Evolutionary conservation across 2,888 invertebrate genomes (phyloP), one percentile per base, ranked within the genome.

Genomic region (Drosophila trichaetosa): DNA sequence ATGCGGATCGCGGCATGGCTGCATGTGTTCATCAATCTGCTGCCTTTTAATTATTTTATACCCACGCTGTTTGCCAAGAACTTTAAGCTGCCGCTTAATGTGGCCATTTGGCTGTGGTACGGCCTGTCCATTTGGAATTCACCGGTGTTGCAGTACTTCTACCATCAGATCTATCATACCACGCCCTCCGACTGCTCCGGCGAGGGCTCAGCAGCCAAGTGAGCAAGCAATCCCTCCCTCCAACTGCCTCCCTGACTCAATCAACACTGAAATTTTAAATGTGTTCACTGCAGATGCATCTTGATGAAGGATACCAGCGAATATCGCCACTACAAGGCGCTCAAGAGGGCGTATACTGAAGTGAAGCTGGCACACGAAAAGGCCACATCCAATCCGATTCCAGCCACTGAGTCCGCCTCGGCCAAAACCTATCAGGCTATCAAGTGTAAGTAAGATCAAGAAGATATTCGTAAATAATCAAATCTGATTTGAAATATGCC

Each of bases 111-210:
- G 92, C 65, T 92, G 7, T 93, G 93, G 93, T 93, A 93, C 75
- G 93, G 93, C 3, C 77, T 93, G 4, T 92, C 92, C 46, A 92
- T 93, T 31, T 93, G 93, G 93, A 93, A 93, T 62, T 93, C 93
- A 7, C 93, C 93, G 1, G 92, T 93, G 4, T 63, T 93, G 64
- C 93, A 93, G 67, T 93, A 92, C 76, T 92, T 93, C 63, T 93
- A 93, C 69, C 93, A 93, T 81, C 93, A 93, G 80, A 93, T 93
- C 64, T 93, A 93, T 86, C 93, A 93, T 59, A 91, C 88, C 36
- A 80, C 91, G 5, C 91, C 92, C 2, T 78, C 87, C 2, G 93
- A 93, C 62, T 93, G 93, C 69, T 90, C 92, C 40, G 93, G 93
- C 38, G 93, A 93, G 65, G 92, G 92, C 18, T 93, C 93, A 0